Evolutionary conservation across 2,888 invertebrate species (phyloP).

Genomic region (Aphodius sticticus): DNA sequence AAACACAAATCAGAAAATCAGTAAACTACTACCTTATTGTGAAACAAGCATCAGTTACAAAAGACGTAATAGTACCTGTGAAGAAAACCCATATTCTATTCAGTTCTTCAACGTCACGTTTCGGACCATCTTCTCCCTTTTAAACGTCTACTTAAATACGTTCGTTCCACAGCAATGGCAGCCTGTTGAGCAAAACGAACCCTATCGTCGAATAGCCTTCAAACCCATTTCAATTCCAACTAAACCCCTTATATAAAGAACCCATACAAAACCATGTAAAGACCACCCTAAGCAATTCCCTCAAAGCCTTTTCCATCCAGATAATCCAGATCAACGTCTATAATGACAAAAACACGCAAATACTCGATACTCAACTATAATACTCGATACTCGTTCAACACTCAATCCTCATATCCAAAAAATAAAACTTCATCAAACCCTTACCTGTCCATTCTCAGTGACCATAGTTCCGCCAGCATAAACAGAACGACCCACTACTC

Average conservation of each 20-base stretch:
- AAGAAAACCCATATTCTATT: too few species aligned
- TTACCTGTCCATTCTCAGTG: slow-evolving; percentile 59
- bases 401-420: too few species aligned
- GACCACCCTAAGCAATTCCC: not conserved
- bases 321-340: not conserved
- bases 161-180: not conserved
- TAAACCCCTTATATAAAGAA: not conserved
- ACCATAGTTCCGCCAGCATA: slow-evolving; percentile 51
- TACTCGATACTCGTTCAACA: too few species aligned
- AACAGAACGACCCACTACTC: slow-evolving; percentile 43
- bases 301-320: not conserved
- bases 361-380: not conserved
- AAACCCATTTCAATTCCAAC: not conserved
- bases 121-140: too few species aligned
- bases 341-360: not conserved
- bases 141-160: too few species aligned
- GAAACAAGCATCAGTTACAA: too few species aligned
- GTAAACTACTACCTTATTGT: too few species aligned
- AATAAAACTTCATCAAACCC: slow-evolving; percentile 27
- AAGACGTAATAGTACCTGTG: too few species aligned
- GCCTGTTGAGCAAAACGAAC: not conserved
- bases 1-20: too few species aligned
- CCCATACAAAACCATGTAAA: not conserved
- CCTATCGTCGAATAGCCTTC: too few species aligned
- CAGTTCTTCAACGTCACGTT: too few species aligned